Base-by-base conservation (phyloP, 2,888 invertebrate genomes). In the Vesta saturnalis region DNA sequence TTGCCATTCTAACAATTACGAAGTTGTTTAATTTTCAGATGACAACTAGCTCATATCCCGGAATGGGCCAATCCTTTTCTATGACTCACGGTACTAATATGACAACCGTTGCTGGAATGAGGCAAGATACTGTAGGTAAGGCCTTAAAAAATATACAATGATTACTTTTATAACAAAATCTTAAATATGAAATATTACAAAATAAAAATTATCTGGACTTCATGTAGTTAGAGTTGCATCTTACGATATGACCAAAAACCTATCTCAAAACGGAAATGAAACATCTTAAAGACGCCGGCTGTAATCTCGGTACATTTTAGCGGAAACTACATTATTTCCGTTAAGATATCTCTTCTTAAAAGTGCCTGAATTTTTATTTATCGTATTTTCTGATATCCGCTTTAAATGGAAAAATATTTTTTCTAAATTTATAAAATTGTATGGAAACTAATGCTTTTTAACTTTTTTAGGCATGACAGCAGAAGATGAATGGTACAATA, bases 401-500 rank as follows among this genome's bases (percentile, higher is more conserved):
- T 18, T 52, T 19, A 52, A 52, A n/a, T 43, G 43, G 6, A 52
- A 52, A 52, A 19, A 10, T 12, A 18, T 52, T 52, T 2, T 8
- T 19, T 52, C 12, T 16, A 52, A 52, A 52, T 19, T 18, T 19
- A 52, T 19, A 52, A 1, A n/a, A n/a, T n/a, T n/a, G n/a, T n/a
- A n/a, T n/a, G n/a, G n/a, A n/a, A n/a, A n/a, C n/a, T 56, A 18
- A 35, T 39, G 12, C 10, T n/a, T 14, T 49, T 30, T 69, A 73
- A 69, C 39, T n/a, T 60, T 84, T 82, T 43, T 86, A 95, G 96
- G 95, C 77, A 95, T 95, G 94, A 93, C 92, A 76, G 92, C 94
- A 56, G 95, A 95, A 83, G 97, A 94, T 84, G 97, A 97, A 85
- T 98, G 97, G 97, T 98, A 98, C 90, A 98, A 97, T 88, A 97